A percentile compares a stretch with the other conserved stretches of the same genome.
Evolutionary conservation across 2,113 vertebrate species (phyloP).

Genomic region (Phrynocephalus versicolor): DNA sequence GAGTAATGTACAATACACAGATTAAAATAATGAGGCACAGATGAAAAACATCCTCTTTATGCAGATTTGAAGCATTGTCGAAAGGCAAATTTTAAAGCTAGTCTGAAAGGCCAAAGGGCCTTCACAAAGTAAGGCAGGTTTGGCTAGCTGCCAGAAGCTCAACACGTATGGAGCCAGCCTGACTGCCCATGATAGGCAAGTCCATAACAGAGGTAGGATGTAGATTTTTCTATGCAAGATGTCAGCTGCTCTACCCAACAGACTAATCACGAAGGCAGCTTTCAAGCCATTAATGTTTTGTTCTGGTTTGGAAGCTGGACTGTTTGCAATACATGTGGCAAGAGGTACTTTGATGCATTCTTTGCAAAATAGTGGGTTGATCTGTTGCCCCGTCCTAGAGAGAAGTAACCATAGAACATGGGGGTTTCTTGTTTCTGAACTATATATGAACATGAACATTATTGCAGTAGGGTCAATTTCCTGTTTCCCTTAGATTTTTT

Average conservation of each 20-base stretch:
- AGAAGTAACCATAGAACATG: background rate
- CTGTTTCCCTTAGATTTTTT: background rate
- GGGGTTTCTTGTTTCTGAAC: background rate
- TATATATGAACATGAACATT: background rate
- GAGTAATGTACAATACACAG: too few species aligned
- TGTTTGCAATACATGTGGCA: slow-evolving; percentile 63
- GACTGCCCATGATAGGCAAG: too few species aligned
- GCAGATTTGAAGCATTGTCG: too few species aligned
- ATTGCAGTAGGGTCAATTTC: background rate
- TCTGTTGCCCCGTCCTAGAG: background rate
- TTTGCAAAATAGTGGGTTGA: background rate
- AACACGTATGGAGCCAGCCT: too few species aligned
- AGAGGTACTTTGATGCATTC: background rate
- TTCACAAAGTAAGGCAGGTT: too few species aligned
- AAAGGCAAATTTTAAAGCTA: too few species aligned
- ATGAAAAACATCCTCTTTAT: too few species aligned
- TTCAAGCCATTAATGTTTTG: slow-evolving; percentile 72
- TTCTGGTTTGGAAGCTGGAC: slow-evolving; percentile 72
- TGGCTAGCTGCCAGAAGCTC: too few species aligned
- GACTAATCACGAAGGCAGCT: slow-evolving; percentile 70
- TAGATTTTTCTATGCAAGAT: slow-evolving; percentile 37
- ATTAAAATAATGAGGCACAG: too few species aligned
- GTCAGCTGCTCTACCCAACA: slow-evolving; percentile 61
- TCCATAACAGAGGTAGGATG: slow-evolving; percentile 22
- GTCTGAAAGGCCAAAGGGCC: too few species aligned